Base-by-base conservation (phyloP, 2,797 vertebrate genomes). In the Paratrypauchen microcephalus region DNA sequence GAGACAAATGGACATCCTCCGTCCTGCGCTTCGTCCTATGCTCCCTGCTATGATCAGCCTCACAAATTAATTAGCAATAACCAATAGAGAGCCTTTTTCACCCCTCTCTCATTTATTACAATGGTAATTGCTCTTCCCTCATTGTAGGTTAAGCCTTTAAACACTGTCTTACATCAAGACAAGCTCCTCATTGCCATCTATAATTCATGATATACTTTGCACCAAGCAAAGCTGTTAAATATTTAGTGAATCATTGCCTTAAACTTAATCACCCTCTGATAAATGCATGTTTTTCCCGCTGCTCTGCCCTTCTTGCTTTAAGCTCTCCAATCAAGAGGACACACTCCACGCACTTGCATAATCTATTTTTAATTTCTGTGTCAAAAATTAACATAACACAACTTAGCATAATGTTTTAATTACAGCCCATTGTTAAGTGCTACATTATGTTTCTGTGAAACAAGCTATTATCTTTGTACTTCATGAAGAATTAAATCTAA, bases 161-260 rank as follows among this genome's bases (percentile, higher is more conserved):
- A 94, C 90, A 91, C 86, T 88, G 91, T 92, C 90, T 91, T 93
- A 94, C 93, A 92, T 92, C 90, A 92, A 89, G 92, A 94, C 92
- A 89, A 79, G 88, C 91, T 92, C 89, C 91, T 94, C 88, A 86
- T 82, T 77, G 81, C 83, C 84, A 95, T 94, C 86, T 93, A 94
- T 95, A 92, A 94, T 94, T 94, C 91, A 95, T 94, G 90, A 92
- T 93, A 93, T 92, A 94, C 92, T 94, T 94, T 95, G 92, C 91
- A 93, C 91, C 89, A 93, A 93, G 92, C 92, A 94, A 93, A 94
- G 92, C 93, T 94, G 91, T 94, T 94, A 93, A 94, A 94, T 94
- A 94, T 94, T 94, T 93, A 94, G 93, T 92, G 91, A 93, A 90
- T 94, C 91, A 94, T 92, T 88, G 91, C 91, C 88, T 89, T 90